Conservation (phyloP, 2,113 vertebrate species). For the Xiphophorus couchianus region DNA sequence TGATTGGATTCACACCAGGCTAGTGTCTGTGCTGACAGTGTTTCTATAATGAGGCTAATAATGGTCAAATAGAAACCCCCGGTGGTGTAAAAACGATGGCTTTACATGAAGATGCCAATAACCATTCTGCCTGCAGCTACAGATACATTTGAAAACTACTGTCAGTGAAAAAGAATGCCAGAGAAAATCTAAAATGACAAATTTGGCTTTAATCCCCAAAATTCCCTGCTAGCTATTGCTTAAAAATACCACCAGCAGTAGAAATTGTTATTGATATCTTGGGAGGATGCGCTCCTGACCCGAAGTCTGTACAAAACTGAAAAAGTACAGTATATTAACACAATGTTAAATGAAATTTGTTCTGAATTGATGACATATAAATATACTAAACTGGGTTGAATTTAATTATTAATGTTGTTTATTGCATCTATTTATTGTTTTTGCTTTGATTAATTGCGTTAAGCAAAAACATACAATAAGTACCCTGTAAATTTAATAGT, state of each 20-base stretch:
- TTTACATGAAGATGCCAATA: not conserved
- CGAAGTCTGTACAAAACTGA: too few species aligned
- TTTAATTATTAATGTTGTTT: too few species aligned
- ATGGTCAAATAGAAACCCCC: not conserved
- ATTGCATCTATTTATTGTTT: too few species aligned
- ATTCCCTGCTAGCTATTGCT: not conserved
- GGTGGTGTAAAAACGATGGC: not conserved
- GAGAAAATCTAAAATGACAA: not conserved
- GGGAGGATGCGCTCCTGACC: too few species aligned
- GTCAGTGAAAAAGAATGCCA: not conserved
- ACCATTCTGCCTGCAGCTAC: not conserved
- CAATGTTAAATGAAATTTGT: too few species aligned
- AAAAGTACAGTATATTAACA: not conserved
- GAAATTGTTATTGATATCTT: not conserved
- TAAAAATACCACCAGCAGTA: not conserved
- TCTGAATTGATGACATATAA: too few species aligned
- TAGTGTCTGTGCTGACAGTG: not conserved
- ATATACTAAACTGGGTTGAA: too few species aligned
- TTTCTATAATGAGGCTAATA: not conserved
- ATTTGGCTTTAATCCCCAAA: not conserved
- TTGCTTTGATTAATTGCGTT: too few species aligned
- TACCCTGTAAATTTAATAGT: too few species aligned
- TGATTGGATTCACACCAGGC: constrained; percentile 3
- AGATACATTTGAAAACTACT: not conserved
- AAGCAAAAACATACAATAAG: too few species aligned